Evolutionary conservation across 2,797 vertebrate species (phyloP).

Genomic region (Karalla daura): DNA sequence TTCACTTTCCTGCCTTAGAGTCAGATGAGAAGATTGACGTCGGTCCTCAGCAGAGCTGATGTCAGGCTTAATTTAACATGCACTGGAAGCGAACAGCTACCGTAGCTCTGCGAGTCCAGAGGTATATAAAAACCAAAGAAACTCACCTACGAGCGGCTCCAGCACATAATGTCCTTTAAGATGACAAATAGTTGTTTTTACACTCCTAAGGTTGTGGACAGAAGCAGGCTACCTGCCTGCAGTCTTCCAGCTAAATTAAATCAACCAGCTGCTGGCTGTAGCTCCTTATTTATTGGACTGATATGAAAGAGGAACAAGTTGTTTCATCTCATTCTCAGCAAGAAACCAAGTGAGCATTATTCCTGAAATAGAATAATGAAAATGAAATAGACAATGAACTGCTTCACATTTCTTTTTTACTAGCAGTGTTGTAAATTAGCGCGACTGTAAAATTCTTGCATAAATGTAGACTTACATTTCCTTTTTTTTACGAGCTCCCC

Average conservation of each 20-base stretch:
- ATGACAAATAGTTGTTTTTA: neutral
- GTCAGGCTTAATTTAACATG: neutral
- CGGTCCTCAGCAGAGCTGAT: neutral
- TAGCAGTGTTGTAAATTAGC: too few species aligned
- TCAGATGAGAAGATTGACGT: neutral
- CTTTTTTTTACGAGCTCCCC: neutral
- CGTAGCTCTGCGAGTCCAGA: neutral
- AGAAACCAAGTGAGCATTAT: neutral
- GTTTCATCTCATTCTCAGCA: neutral
- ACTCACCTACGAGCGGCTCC: neutral
- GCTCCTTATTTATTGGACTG: neutral
- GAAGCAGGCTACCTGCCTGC: neutral
- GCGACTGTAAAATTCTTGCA: too few species aligned
- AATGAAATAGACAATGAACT: too few species aligned
- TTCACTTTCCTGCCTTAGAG: neutral
- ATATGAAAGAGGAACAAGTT: neutral
- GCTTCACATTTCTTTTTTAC: too few species aligned
- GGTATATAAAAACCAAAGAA: neutral
- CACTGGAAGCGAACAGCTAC: neutral
- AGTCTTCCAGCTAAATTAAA: neutral
- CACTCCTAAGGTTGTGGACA: neutral
- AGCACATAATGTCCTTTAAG: neutral
- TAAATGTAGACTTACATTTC: conserved; percentile 1
- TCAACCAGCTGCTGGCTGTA: neutral
- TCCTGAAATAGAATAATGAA: neutral